Percentiles rank a stretch among this genome's conserved stretches.
Evolutionary conservation across 2,113 vertebrate species (phyloP).

Genomic region (Podiceps cristatus): DNA sequence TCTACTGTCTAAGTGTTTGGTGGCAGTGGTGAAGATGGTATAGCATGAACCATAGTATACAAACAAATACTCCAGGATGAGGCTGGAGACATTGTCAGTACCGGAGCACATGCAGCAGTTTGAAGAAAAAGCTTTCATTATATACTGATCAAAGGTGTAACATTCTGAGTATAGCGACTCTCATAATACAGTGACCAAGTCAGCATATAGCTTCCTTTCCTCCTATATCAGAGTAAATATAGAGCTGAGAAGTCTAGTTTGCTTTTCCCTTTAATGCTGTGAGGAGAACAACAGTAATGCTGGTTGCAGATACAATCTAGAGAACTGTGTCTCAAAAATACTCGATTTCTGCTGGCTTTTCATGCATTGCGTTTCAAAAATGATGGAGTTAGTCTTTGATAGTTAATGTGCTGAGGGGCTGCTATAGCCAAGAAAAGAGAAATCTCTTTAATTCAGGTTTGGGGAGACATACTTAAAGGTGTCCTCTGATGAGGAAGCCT

Average conservation of each 20-base stretch:
- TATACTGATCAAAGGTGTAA: background rate
- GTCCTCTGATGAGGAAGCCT: background rate
- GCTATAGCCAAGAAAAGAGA: background rate
- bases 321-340: background rate
- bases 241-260: background rate
- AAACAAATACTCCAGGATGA: background rate
- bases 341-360: background rate
- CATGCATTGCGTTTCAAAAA: background rate
- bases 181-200: background rate
- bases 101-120: background rate
- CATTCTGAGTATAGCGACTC: background rate
- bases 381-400: background rate
- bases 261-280: background rate
- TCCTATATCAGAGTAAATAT: background rate
- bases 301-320: background rate
- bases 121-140: background rate
- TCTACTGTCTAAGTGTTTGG: background rate
- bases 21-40: background rate
- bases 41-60: background rate
- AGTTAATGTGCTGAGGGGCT: background rate
- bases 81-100: background rate
- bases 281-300: background rate
- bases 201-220: background rate
- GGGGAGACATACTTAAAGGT: background rate
- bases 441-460: background rate